A percentile compares a stretch with the other conserved stretches of the same genome.
Evolutionary conservation across 2,888 invertebrate species (phyloP).

Genomic region (Eupithecia centaureata): DNA sequence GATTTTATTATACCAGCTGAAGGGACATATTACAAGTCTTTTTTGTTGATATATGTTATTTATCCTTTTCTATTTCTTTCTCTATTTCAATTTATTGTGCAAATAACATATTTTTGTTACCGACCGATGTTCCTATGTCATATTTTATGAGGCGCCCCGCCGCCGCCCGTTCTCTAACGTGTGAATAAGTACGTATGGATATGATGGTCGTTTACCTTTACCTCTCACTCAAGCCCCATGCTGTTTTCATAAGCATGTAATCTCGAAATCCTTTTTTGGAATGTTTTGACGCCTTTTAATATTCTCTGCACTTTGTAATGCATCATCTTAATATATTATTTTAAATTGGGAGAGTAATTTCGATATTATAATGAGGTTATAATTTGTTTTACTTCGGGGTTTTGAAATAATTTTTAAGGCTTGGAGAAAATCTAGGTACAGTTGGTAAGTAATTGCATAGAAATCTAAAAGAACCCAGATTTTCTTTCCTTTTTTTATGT

Average conservation of each 20-base stretch:
- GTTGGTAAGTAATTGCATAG: background rate
- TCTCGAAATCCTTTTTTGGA: constrained; percentile 44
- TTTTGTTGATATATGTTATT: too few species aligned
- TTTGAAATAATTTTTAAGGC: background rate
- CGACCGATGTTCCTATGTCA: background rate
- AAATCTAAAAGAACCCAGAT: background rate
- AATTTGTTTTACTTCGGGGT: background rate
- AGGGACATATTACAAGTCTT: too few species aligned
- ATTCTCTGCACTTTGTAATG: constrained; percentile 44
- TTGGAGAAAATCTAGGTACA: too few species aligned
- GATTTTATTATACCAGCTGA: background rate
- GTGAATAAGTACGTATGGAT: background rate
- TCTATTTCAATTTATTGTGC: too few species aligned
- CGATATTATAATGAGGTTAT: background rate
- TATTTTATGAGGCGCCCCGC: background rate
- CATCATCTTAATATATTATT: constrained; percentile 11
- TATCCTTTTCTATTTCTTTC: too few species aligned
- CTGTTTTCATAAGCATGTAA: constrained; percentile 42
- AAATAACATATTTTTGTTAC: background rate
- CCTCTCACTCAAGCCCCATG: constrained; percentile 41
- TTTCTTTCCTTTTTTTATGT: too few species aligned
- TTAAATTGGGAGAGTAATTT: background rate
- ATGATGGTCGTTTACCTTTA: constrained; percentile 30
- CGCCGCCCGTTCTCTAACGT: background rate
- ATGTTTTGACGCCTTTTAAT: constrained; percentile 47